These are phyloP conservation scores for crab-eating macaque (Macaca fascicularis) DNA, from an alignment of 2,113 vertebrate genomes.

Conservation along the genomic window T2T-MFA8v1.1 NC_088378.1:1075001-1075500, in stretches of 20 bases:
- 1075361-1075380: no score
- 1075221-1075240: not conserved
- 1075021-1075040: no score
- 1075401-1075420: no score
- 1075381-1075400: no score
- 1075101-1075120: not conserved
- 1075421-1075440: no score
- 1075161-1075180: not conserved
- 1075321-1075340: no score
- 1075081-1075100: not conserved
- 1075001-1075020: rapidly evolving
- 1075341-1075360: no score
- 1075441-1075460: no score
- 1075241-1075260: not conserved
- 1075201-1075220: not conserved
- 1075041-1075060: not conserved
- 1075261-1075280: not conserved
- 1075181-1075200: not conserved
- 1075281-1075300: not conserved
- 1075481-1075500: no score
- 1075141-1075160: not conserved
- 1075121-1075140: not conserved
- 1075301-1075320: no score
- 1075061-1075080: not conserved
- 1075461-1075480: no score